Conservation (phyloP, 2,113 vertebrate species). For the Canis aureus region DNA sequence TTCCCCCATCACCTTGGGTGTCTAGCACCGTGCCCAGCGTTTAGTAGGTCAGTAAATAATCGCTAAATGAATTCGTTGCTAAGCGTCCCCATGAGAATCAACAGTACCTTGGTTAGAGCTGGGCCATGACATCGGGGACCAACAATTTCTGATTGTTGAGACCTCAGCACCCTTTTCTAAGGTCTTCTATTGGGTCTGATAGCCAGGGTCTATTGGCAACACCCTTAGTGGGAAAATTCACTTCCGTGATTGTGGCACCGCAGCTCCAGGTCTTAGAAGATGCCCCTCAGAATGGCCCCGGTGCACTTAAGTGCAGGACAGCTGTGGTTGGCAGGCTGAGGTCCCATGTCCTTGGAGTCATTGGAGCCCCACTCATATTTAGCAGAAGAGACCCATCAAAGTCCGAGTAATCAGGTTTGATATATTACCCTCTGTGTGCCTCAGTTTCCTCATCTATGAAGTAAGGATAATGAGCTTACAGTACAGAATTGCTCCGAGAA, state of each 20-base stretch:
- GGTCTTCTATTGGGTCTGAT: background rate
- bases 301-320: background rate
- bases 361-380: background rate
- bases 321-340: background rate
- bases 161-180: background rate
- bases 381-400: background rate
- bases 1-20: background rate
- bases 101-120: background rate
- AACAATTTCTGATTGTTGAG: background rate
- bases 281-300: background rate
- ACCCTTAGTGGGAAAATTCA: background rate
- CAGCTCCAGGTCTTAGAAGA: background rate
- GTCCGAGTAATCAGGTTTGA: background rate
- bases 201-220: background rate
- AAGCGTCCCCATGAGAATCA: background rate
- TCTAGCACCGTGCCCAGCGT: background rate
- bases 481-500: background rate
- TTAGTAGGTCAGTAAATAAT: background rate
- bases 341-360: background rate
- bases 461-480: background rate
- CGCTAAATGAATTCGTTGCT: background rate
- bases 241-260: background rate
- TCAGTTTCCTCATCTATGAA: too few species aligned
- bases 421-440: too few species aligned
- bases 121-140: background rate